These are phyloP conservation scores for Rhynchophorus ferrugineus DNA, from an alignment of 1,140 invertebrate genomes.

Conservation along the genomic window DNA sequence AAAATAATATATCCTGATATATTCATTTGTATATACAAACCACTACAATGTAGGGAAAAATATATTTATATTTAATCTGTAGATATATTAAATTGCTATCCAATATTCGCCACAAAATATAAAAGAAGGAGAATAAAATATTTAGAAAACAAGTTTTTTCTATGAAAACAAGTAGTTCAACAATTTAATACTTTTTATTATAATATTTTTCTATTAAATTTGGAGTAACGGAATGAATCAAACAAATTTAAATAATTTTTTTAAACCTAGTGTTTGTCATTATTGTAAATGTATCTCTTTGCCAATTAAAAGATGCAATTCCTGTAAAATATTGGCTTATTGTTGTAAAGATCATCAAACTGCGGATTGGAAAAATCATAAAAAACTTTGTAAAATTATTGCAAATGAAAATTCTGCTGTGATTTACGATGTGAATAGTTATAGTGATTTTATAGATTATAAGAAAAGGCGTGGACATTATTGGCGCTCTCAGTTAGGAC, in stretches of 20 bases:
- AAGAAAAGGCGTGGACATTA: conserved; percentile 13
- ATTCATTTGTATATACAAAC: no score
- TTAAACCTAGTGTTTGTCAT: conserved; percentile 30
- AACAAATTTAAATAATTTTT: conserved; percentile 29
- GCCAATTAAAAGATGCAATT: conserved; percentile 45
- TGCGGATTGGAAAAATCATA: conserved; percentile 58
- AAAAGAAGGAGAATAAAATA: no score
- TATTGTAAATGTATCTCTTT: conserved; percentile 29
- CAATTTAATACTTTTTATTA: no score
- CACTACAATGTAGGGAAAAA: no score
- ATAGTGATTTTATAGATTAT: conserved; percentile 17
- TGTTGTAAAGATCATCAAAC: conserved; percentile 56
- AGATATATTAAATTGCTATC: no score
- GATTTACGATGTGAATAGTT: conserved; percentile 12
- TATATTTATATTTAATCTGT: no score
- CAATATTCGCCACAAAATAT: no score
- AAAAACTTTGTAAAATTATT: conserved; percentile 49
- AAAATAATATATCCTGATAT: no score
- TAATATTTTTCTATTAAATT: no score
- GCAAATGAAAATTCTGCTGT: conserved; percentile 15
- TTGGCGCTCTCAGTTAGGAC: conserved; percentile 16
- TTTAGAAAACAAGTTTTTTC: no score
- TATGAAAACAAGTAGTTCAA: no score
- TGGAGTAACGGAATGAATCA: no score
- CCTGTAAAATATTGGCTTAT: conserved; percentile 55